phyloP scores from a whole-genome alignment of 1,140 invertebrate species.

The Whitmania pigra region DNA sequence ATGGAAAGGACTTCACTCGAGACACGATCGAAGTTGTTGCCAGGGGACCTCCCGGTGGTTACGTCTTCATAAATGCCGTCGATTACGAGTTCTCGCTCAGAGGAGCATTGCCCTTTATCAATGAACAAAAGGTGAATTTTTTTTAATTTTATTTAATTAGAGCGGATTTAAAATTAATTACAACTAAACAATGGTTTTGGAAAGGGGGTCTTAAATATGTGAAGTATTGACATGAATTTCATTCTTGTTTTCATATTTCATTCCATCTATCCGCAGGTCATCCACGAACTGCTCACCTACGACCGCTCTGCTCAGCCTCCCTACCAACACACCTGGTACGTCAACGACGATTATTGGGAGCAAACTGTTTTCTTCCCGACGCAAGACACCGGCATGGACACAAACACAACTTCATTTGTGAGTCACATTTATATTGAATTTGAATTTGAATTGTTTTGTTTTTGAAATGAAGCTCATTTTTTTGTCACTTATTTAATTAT shows the following conservation, averaged over 20 bases:
- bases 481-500: not conserved
- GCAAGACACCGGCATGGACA: constrained; percentile 16
- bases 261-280: not conserved
- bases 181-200: too few species aligned
- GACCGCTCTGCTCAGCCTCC: constrained; percentile 10
- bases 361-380: constrained; percentile 21
- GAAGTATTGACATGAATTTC: not conserved
- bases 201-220: not conserved
- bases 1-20: constrained; percentile 21
- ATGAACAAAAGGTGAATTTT: constrained; percentile 16
- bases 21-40: constrained; percentile 19
- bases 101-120: constrained; percentile 11
- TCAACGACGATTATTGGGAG: constrained; percentile 21
- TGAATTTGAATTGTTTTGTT: not conserved
- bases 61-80: constrained; percentile 15
- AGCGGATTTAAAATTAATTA: too few species aligned
- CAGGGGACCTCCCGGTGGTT: constrained; percentile 14
- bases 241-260: not conserved
- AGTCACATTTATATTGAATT: not conserved
- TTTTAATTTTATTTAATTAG: constrained; percentile 4
- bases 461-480: not conserved
- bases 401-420: constrained; percentile 19
- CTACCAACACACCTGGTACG: constrained; percentile 20
- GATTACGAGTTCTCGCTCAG: constrained; percentile 18
- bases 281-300: constrained; percentile 18